Conservation (phyloP, 2,113 vertebrate genomes). For the Geococcyx californianus region DNA sequence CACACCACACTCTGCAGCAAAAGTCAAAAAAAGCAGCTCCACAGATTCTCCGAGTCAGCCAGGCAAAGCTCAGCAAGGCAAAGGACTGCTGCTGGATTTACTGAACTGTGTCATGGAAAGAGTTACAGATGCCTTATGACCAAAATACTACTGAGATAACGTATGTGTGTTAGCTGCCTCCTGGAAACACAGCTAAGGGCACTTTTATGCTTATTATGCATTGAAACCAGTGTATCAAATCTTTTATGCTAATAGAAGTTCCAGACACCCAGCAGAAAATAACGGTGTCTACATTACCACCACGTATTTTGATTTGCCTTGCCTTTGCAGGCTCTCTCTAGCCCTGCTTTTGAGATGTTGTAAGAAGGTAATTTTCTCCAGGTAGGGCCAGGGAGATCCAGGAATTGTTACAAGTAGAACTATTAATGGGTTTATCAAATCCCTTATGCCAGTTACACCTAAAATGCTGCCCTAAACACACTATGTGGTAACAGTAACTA, state of each 20-base stretch:
- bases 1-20: neutral
- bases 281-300: neutral
- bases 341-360: neutral
- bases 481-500: neutral
- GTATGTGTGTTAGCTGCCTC: neutral
- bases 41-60: neutral
- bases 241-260: neutral
- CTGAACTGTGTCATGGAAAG: constrained; percentile 15
- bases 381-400: neutral
- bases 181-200: neutral
- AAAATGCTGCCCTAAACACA: neutral
- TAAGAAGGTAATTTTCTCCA: neutral
- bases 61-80: neutral
- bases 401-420: neutral
- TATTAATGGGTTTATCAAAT: constrained; percentile 21
- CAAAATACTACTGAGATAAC: constrained; percentile 41
- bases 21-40: neutral
- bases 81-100: constrained; percentile 10
- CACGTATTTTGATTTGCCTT: neutral
- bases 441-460: neutral
- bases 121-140: constrained; percentile 45
- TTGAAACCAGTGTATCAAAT: neutral
- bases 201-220: constrained; percentile 3
- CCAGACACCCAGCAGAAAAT: neutral
- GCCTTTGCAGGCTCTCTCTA: neutral